Percentiles rank a stretch among this genome's conserved stretches.
Conservation (phyloP, 2,888 invertebrate species). For the Spisula solida region DNA sequence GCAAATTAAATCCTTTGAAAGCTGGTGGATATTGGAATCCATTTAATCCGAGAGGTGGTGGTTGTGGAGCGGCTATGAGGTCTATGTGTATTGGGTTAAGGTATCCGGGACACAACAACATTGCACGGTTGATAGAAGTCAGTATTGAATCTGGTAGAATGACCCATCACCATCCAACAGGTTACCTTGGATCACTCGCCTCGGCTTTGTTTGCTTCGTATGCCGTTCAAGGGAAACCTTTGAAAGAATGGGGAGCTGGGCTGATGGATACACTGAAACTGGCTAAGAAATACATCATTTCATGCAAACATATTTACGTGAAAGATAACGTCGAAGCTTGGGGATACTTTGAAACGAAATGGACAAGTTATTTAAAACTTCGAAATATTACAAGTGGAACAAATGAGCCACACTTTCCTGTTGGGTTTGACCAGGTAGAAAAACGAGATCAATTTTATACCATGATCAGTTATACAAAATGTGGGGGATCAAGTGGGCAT, state of each 20-base stretch:
- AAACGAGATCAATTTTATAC: constrained; percentile 84
- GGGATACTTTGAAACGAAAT: constrained; percentile 82
- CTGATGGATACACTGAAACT: constrained; percentile 77
- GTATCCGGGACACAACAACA: constrained; percentile 80
- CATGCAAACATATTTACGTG: constrained; percentile 70
- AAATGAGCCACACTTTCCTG: constrained; percentile 80
- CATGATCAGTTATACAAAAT: constrained; percentile 81
- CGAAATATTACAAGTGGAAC: constrained; percentile 76
- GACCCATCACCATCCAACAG: constrained; percentile 86
- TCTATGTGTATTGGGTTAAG: constrained; percentile 87
- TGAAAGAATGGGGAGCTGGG: constrained; percentile 81
- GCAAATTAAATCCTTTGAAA: constrained; percentile 25
- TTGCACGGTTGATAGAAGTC: constrained; percentile 83
- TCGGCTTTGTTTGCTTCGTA: constrained; percentile 85
- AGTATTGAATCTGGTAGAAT: constrained; percentile 85
- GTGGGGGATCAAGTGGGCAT: constrained; percentile 87
- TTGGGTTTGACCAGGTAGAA: constrained; percentile 76
- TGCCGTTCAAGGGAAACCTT: constrained; percentile 84
- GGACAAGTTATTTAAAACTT: constrained; percentile 80
- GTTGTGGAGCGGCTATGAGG: constrained; percentile 87
- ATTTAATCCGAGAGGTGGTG: constrained; percentile 80
- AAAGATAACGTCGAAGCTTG: constrained; percentile 81
- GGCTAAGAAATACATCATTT: constrained; percentile 80
- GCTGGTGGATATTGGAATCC: constrained; percentile 46
- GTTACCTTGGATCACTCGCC: constrained; percentile 85